Conservation (phyloP, 1,140 invertebrate genomes). For the Caenorhabditis briggsae region DNA sequence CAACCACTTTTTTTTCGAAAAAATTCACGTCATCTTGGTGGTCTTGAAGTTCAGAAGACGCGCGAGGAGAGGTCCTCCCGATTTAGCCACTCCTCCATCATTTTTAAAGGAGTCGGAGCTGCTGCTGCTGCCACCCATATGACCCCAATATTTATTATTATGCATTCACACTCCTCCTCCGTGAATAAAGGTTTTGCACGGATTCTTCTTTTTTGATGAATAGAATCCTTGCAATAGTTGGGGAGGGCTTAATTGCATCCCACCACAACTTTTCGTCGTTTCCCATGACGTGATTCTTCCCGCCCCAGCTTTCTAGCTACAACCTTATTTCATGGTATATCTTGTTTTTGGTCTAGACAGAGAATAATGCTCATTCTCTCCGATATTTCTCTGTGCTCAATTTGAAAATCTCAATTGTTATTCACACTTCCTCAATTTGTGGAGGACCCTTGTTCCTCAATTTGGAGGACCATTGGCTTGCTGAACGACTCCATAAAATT, state of each 20-base stretch:
- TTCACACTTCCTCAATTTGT: neutral
- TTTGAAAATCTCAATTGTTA: neutral
- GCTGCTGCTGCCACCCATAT: neutral
- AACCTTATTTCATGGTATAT: no score
- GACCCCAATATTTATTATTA: slow-evolving; percentile 9
- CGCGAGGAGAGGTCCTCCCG: slow-evolving; percentile 20
- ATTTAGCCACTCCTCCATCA: slow-evolving; percentile 7
- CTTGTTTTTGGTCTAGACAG: no score
- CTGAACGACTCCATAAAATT: slow-evolving; percentile 14
- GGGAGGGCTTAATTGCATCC: no score
- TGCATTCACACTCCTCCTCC: neutral
- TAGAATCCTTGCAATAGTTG: no score
- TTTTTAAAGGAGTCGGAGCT: neutral
- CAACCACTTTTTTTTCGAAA: slow-evolving; percentile 1
- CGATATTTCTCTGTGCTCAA: no score
- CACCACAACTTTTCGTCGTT: no score
- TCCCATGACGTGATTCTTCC: no score
- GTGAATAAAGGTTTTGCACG: neutral
- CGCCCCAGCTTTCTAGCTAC: no score
- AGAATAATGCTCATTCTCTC: no score
- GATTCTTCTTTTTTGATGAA: neutral
- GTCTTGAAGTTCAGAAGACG: no score
- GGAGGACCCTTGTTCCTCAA: neutral
- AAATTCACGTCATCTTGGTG: slow-evolving; percentile 13
- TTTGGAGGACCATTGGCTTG: neutral